A percentile compares a stretch with the other conserved stretches of the same genome.
Evolutionary conservation across 2,888 invertebrate genomes (phyloP).

Genomic region (Rambutsinella grinnellia): DNA sequence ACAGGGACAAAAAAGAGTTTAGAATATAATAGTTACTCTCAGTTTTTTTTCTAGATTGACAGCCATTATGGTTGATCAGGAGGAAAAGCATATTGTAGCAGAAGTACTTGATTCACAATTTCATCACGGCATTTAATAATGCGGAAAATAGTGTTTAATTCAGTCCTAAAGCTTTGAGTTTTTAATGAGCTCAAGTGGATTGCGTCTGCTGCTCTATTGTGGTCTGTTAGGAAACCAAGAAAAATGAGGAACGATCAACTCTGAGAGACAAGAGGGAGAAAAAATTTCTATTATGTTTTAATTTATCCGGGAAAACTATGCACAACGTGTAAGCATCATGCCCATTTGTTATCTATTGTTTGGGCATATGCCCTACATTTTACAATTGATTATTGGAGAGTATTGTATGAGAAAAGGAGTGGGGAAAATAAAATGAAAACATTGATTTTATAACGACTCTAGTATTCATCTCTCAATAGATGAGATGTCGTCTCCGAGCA

Average conservation of each 20-base stretch:
- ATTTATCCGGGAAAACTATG: too few relatives aligned
- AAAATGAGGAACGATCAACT: slow-evolving; percentile 3
- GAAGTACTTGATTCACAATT: slow-evolving; percentile 13
- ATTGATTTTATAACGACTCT: too few relatives aligned
- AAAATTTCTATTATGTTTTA: too few relatives aligned
- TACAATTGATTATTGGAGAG: slow-evolving; percentile 17
- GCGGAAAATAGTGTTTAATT: slow-evolving; percentile 38
- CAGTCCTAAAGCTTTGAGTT: slow-evolving; percentile 39
- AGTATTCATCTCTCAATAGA: too few relatives aligned
- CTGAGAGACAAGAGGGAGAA: too few relatives aligned
- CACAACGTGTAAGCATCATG: slow-evolving; percentile 44
- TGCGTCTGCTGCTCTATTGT: slow-evolving; percentile 41
- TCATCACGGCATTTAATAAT: slow-evolving; percentile 1
- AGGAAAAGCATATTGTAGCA: slow-evolving; percentile 45
- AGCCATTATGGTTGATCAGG: slow-evolving; percentile 13
- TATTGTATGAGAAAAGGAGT: too few relatives aligned
- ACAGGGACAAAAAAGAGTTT: too few relatives aligned
- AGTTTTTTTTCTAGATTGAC: slow-evolving; percentile 6
- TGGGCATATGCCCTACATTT: slow-evolving; percentile 8
- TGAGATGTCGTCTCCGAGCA: too few relatives aligned
- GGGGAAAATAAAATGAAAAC: too few relatives aligned
- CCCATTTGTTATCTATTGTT: too few relatives aligned
- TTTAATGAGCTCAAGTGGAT: slow-evolving; percentile 49
- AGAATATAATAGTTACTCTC: not conserved
- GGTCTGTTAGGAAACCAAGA: slow-evolving; percentile 30